Percentiles rank a stretch among this genome's conserved stretches.
Evolutionary conservation across 2,797 vertebrate species (phyloP).

Genomic region (Silurus aristotelis): DNA sequence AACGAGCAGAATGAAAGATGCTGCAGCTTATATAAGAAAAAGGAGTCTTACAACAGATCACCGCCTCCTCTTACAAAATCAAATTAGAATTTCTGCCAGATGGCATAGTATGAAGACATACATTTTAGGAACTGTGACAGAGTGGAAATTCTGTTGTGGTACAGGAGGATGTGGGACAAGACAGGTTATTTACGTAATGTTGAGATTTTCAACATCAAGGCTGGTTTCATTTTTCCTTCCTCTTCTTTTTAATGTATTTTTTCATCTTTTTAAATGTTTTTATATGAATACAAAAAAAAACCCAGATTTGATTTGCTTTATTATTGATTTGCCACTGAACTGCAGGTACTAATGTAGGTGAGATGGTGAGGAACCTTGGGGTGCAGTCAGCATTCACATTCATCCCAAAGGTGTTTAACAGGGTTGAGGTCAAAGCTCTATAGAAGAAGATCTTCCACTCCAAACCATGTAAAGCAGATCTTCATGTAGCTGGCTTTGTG

Average conservation of each 20-base stretch:
- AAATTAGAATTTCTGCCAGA: background rate
- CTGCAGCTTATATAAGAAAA: background rate
- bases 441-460: no score
- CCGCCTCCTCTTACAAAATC: background rate
- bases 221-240: background rate
- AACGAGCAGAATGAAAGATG: background rate
- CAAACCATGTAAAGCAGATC: no score
- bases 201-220: background rate
- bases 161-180: background rate
- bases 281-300: background rate
- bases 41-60: background rate
- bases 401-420: no score
- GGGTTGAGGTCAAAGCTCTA: no score
- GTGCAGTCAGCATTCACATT: no score
- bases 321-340: no score
- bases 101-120: background rate
- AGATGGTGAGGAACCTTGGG: no score
- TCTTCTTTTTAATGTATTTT: background rate
- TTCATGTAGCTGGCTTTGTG: no score
- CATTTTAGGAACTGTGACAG: conserved; percentile 10
- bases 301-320: no score
- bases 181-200: no score
- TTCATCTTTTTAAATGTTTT: background rate
- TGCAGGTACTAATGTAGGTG: no score
- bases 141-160: background rate